These are phyloP conservation scores for Metalampra italica DNA, from an alignment of 2,888 invertebrate species.

Conservation along the genomic window DNA sequence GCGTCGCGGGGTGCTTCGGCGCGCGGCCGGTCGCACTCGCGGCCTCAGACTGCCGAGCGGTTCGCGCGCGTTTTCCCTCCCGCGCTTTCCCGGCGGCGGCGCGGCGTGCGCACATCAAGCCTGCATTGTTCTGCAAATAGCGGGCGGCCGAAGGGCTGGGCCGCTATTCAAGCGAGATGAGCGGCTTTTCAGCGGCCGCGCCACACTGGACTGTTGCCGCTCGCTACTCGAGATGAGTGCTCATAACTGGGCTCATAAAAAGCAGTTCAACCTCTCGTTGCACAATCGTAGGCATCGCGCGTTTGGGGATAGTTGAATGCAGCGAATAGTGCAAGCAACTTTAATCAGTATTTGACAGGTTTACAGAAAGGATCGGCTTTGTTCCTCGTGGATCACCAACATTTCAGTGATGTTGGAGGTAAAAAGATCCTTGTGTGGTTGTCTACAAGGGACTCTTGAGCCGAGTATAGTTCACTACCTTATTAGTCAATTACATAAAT, in stretches of 20 bases:
- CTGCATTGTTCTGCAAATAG: constrained; percentile 76
- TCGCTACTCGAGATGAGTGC: constrained; percentile 32
- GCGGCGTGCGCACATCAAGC: constrained; percentile 64
- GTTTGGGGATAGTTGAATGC: constrained; percentile 15
- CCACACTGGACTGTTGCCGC: constrained; percentile 47
- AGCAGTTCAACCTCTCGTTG: constrained; percentile 37
- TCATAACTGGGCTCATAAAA: constrained; percentile 35
- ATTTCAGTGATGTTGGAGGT: too few species aligned
- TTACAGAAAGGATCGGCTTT: too few species aligned
- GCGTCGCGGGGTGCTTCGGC: constrained; percentile 56
- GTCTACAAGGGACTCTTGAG: too few species aligned
- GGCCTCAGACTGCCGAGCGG: constrained; percentile 58
- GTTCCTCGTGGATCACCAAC: too few species aligned
- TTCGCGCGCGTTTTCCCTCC: constrained; percentile 59
- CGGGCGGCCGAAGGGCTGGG: constrained; percentile 56
- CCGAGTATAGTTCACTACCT: too few species aligned
- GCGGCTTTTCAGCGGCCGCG: constrained; percentile 36
- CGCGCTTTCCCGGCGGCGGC: constrained; percentile 27
- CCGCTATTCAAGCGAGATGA: constrained; percentile 54
- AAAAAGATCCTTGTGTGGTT: too few species aligned
- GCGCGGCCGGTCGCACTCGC: constrained; percentile 72
- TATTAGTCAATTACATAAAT: too few species aligned
- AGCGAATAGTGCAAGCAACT: constrained; percentile 14
- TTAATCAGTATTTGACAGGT: neutral
- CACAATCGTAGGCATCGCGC: constrained; percentile 28